Conservation (phyloP, 1,140 invertebrate genomes). For the Lysiphlebus fabarum region DNA sequence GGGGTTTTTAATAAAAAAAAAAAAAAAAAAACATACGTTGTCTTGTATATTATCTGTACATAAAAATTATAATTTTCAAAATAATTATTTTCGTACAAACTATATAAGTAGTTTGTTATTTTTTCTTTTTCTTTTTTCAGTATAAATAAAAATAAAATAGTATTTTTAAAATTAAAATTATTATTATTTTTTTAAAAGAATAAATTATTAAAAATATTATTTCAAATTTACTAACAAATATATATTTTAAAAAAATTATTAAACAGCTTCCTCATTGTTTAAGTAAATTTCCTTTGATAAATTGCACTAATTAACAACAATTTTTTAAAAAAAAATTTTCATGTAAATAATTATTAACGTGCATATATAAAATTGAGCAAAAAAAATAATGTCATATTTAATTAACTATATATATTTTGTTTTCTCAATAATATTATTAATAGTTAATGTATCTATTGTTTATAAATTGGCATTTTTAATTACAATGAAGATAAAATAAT, state of each 20-base stretch:
- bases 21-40: constrained; percentile 16
- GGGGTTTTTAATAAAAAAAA: constrained; percentile 5
- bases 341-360: not conserved
- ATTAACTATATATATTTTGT: no score
- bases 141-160: not conserved
- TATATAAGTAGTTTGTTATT: constrained; percentile 43
- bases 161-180: not conserved
- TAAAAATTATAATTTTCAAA: constrained; percentile 40
- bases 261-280: constrained; percentile 3
- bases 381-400: constrained; percentile 20
- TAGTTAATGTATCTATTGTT: no score
- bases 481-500: no score
- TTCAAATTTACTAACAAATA: no score
- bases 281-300: constrained; percentile 5
- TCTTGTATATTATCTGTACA: constrained; percentile 50
- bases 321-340: no score
- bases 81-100: constrained; percentile 49
- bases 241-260: not conserved
- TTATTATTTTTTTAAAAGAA: no score
- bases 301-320: no score
- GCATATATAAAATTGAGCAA: constrained; percentile 5
- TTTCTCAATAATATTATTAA: no score
- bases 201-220: no score
- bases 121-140: constrained; percentile 20
- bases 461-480: no score